Conservation (phyloP, 2,797 vertebrate species). For the Periparus ater region DNA sequence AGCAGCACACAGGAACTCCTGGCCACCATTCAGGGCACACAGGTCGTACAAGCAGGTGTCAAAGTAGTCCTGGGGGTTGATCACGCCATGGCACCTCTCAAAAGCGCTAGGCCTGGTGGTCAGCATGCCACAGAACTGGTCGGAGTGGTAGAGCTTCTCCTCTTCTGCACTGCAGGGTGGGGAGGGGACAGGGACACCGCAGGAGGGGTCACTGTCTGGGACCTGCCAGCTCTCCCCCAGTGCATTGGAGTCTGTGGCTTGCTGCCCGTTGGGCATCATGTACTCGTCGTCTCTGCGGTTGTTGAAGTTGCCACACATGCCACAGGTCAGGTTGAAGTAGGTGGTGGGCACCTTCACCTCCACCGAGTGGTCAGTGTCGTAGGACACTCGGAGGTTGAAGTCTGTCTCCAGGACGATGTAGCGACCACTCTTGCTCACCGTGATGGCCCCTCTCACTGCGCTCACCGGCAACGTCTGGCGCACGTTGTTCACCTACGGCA, state of each 20-base stretch:
- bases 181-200: constrained; percentile 48
- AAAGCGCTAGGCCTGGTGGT: constrained; percentile 77
- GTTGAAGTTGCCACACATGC: constrained; percentile 89
- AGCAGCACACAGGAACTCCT: constrained; percentile 70
- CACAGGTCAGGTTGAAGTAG: constrained; percentile 81
- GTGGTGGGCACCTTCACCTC: constrained; percentile 77
- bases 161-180: constrained; percentile 71
- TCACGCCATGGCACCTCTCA: constrained; percentile 70
- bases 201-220: constrained; percentile 34
- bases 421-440: constrained; percentile 69
- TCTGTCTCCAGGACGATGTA: constrained; percentile 75
- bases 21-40: constrained; percentile 77
- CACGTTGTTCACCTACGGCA: constrained; percentile 79
- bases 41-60: constrained; percentile 80
- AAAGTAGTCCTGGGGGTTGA: constrained; percentile 78
- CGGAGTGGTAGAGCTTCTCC: constrained; percentile 69
- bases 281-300: constrained; percentile 74
- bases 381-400: constrained; percentile 80
- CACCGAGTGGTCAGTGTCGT: constrained; percentile 75
- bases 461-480: constrained; percentile 81
- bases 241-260: constrained; percentile 40
- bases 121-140: constrained; percentile 81
- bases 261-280: constrained; percentile 67
- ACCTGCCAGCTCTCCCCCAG: constrained; percentile 80
- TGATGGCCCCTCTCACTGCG: constrained; percentile 55